Evolutionary conservation across 2,113 vertebrate genomes (phyloP).

Genomic region (Haliaeetus leucogaster): DNA sequence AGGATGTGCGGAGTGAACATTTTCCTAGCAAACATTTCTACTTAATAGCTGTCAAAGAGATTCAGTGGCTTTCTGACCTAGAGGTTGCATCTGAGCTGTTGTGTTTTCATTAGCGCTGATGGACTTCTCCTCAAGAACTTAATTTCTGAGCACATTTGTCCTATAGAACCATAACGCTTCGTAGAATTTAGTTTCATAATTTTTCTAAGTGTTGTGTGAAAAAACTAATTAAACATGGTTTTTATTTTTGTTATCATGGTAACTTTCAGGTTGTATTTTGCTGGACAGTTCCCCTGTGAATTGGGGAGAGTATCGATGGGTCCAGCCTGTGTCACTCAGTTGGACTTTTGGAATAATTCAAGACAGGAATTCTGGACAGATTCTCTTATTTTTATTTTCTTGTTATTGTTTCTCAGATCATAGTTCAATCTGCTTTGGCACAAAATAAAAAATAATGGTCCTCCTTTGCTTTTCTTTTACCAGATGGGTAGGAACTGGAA

Average conservation of each 20-base stretch:
- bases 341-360: neutral
- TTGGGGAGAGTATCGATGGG: neutral
- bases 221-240: neutral
- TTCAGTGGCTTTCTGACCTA: neutral
- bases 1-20: neutral
- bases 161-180: neutral
- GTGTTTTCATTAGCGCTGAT: accelerated
- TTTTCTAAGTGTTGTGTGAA: neutral
- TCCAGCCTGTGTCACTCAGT: neutral
- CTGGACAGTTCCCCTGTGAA: conserved; percentile 26
- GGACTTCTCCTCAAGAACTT: neutral
- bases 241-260: neutral
- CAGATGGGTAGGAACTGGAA: neutral
- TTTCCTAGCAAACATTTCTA: neutral
- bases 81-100: neutral
- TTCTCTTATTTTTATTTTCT: neutral
- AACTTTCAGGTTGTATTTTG: neutral
- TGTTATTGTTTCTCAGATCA: neutral
- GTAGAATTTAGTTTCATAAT: neutral
- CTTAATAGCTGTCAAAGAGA: neutral
- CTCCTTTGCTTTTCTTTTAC: neutral
- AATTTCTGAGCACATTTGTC: neutral
- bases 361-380: neutral
- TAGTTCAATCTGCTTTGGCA: neutral
- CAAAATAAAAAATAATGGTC: neutral